Percentiles rank a stretch among this genome's conserved stretches.
These are phyloP conservation scores for Patella caerulea DNA, from an alignment of 2,888 invertebrate species.

Conservation along the genomic window DNA sequence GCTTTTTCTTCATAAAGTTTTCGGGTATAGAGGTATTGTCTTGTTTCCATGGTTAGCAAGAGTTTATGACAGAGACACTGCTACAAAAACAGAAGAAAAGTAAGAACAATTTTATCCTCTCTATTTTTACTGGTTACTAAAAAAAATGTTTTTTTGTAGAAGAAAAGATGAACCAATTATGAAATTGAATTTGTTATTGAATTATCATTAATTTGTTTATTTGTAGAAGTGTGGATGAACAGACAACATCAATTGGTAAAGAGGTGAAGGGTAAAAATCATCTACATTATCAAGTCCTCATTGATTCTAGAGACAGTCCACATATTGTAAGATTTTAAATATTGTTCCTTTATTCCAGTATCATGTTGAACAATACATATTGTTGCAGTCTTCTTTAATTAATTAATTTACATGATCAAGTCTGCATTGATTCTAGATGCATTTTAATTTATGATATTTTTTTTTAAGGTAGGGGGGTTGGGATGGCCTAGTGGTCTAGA, in stretches of 20 bases:
- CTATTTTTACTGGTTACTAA: too few species aligned
- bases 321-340: slow-evolving; percentile 84
- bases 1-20: slow-evolving; percentile 94
- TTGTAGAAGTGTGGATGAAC: slow-evolving; percentile 39
- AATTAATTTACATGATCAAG: too few species aligned
- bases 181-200: too few species aligned
- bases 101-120: slow-evolving; percentile 22
- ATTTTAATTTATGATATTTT: too few species aligned
- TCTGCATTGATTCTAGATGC: too few species aligned
- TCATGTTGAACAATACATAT: too few species aligned
- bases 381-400: too few species aligned
- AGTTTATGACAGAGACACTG: slow-evolving; percentile 93
- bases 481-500: too few species aligned
- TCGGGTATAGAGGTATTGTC: slow-evolving; percentile 97
- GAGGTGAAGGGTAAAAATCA: slow-evolving; percentile 86
- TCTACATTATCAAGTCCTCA: slow-evolving; percentile 97
- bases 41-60: slow-evolving; percentile 97
- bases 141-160: too few species aligned
- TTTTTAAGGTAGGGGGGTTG: too few species aligned
- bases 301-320: slow-evolving; percentile 96
- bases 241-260: slow-evolving; percentile 44
- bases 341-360: not conserved
- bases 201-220: not conserved
- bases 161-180: too few species aligned
- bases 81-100: slow-evolving; percentile 77